Conservation (phyloP, 1,140 invertebrate genomes). For the Scaptodrosophila lebanonensis region DNA sequence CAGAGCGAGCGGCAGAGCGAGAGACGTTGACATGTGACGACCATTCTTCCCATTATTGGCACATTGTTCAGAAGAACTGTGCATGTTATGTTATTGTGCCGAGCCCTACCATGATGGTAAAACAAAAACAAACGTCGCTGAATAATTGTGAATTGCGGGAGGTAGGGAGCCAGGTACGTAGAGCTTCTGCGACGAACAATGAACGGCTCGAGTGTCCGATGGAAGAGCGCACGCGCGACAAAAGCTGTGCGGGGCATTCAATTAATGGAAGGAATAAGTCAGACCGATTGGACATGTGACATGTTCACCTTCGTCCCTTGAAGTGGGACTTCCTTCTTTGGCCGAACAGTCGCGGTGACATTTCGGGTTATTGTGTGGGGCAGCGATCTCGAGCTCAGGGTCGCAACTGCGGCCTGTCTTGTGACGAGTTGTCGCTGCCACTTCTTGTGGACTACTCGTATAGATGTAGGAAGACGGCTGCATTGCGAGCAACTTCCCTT, state of each 20-base stretch:
- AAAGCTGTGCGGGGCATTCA: conserved; percentile 25
- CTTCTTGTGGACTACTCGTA: conserved; percentile 55
- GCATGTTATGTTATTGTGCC: too few species aligned
- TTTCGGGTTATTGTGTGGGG: conserved; percentile 47
- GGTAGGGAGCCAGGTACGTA: background rate
- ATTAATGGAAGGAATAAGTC: conserved; percentile 39
- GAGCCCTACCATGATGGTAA: too few species aligned
- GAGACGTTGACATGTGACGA: conserved; percentile 63
- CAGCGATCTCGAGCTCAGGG: conserved; percentile 13
- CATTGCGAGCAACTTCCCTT: background rate
- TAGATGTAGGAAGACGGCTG: conserved; percentile 34
- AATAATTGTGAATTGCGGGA: background rate
- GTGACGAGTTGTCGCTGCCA: conserved; percentile 19
- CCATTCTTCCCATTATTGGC: conserved; percentile 50
- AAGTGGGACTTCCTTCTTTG: conserved; percentile 12
- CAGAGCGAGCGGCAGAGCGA: too few species aligned
- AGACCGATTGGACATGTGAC: conserved; percentile 33
- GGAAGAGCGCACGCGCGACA: conserved; percentile 30
- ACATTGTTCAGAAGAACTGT: too few species aligned
- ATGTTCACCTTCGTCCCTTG: conserved; percentile 40
- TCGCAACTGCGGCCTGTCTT: conserved; percentile 26
- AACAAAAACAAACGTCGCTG: conserved; percentile 28
- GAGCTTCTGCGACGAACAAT: too few species aligned
- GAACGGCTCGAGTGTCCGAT: too few species aligned
- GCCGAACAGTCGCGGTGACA: conserved; percentile 39